A percentile compares a stretch with the other conserved stretches of the same genome.
phyloP scores from a whole-genome alignment of 2,888 invertebrate genomes.

The Hedya salicella region DNA sequence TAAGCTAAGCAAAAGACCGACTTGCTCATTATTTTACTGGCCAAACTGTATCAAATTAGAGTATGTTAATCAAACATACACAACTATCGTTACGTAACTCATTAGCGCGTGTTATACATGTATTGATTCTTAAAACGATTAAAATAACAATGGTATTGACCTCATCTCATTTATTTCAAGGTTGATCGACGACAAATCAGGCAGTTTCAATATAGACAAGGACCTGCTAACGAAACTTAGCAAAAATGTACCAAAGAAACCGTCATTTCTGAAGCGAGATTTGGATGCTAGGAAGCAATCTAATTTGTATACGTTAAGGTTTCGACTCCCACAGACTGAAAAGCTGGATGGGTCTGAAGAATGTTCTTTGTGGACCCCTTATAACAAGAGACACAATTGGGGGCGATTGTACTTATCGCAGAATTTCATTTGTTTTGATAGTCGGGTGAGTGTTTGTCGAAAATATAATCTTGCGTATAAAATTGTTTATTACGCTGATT shows the following conservation, averaged over 20 bases:
- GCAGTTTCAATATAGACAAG: constrained; percentile 94
- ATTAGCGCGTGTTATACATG: neutral
- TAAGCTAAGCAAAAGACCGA: too few relatives aligned
- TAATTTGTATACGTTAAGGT: constrained; percentile 93
- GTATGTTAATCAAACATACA: neutral
- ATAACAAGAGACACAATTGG: constrained; percentile 94
- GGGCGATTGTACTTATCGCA: constrained; percentile 96
- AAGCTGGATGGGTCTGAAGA: constrained; percentile 97
- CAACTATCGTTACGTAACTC: neutral
- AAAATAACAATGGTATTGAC: constrained; percentile 3
- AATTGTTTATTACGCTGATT: neutral
- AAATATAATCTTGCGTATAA: neutral
- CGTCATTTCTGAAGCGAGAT: constrained; percentile 96
- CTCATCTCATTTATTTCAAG: constrained; percentile 76
- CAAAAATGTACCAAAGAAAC: constrained; percentile 95
- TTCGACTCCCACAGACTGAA: constrained; percentile 94
- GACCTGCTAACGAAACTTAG: constrained; percentile 93
- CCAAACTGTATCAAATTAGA: neutral
- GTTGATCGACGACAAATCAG: constrained; percentile 95
- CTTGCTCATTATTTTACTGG: neutral
- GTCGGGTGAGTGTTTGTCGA: constrained; percentile 88
- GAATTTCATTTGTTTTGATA: constrained; percentile 98
- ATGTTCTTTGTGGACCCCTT: constrained; percentile 97
- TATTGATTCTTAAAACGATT: constrained; percentile 19
- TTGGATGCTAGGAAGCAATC: constrained; percentile 97